phyloP scores from a whole-genome alignment of 2,888 invertebrate species.

The Lithophane ornitopus region DNA sequence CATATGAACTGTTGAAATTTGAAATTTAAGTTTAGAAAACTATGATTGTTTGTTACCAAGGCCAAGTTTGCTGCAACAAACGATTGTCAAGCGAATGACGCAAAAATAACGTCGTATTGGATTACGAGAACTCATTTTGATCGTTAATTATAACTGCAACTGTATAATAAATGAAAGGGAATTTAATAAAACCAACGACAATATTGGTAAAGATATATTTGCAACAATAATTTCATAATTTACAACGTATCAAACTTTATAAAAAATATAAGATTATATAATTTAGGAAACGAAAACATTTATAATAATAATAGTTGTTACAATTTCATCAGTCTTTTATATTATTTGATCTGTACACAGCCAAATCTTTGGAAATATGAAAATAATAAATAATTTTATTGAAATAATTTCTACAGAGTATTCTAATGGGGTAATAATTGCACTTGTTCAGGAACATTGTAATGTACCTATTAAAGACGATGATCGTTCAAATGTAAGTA shows the following conservation, averaged over 20 bases:
- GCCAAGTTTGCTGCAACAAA: conserved; percentile 27
- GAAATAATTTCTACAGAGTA: conserved; percentile 52
- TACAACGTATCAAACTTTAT: conserved; percentile 70
- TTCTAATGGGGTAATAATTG: conserved; percentile 54
- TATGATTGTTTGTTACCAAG: conserved; percentile 33
- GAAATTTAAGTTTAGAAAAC: conserved; percentile 28
- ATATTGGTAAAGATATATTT: conserved; percentile 72
- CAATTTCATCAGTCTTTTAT: conserved; percentile 82
- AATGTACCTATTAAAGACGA: conserved; percentile 16
- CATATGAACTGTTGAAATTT: conserved; percentile 5
- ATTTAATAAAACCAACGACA: conserved; percentile 46
- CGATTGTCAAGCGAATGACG: conserved; percentile 19
- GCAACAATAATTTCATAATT: conserved; percentile 73
- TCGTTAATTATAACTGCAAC: not conserved
- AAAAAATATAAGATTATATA: conserved; percentile 71
- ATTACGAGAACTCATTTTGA: conserved; percentile 6
- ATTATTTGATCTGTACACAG: conserved; percentile 81
- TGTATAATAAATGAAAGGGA: not conserved
- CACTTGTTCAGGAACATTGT: conserved; percentile 49
- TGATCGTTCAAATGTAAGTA: conserved; percentile 8
- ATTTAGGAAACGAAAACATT: conserved; percentile 70
- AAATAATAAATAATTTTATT: conserved; percentile 62
- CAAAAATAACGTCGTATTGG: conserved; percentile 20
- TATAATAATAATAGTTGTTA: conserved; percentile 75
- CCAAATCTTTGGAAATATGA: conserved; percentile 85